Conservation (phyloP, 2,113 vertebrate genomes). For the Ibidorhyncha struthersii region DNA sequence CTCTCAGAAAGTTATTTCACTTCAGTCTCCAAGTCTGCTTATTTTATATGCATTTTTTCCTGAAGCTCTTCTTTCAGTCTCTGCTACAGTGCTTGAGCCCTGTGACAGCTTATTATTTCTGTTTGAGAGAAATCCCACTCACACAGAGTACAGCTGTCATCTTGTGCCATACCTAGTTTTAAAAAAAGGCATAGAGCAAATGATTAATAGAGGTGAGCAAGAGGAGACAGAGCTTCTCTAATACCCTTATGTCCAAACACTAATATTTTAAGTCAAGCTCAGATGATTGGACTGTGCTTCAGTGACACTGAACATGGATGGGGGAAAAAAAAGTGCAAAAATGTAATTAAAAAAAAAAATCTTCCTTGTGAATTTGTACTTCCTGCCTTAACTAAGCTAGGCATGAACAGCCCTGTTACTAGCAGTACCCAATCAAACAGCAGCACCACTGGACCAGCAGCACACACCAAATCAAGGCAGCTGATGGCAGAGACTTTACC, state of each 20-base stretch:
- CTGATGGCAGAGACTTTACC: not conserved
- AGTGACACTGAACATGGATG: not conserved
- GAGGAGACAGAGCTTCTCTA: not conserved
- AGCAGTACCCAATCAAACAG: not conserved
- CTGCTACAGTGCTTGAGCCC: not conserved
- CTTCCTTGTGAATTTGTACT: not conserved
- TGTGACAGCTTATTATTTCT: constrained; percentile 27
- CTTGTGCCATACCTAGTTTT: not conserved
- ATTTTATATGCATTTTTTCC: not conserved
- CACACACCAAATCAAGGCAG: not conserved
- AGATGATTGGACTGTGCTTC: not conserved
- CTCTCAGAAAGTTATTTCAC: not conserved
- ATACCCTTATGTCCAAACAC: not conserved
- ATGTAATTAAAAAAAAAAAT: too few species aligned
- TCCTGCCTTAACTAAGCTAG: not conserved
- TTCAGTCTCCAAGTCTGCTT: not conserved
- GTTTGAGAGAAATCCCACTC: constrained; percentile 1
- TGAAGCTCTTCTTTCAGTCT: not conserved
- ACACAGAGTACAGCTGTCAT: not conserved
- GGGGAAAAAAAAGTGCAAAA: not conserved
- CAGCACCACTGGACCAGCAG: not conserved
- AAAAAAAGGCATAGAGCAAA: not conserved
- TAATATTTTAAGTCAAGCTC: not conserved
- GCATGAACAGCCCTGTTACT: accelerated
- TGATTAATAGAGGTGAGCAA: not conserved